Percentiles rank a stretch among this genome's conserved stretches.
Conservation (phyloP, 2,888 invertebrate species). For the Mallateleia sp. region DNA sequence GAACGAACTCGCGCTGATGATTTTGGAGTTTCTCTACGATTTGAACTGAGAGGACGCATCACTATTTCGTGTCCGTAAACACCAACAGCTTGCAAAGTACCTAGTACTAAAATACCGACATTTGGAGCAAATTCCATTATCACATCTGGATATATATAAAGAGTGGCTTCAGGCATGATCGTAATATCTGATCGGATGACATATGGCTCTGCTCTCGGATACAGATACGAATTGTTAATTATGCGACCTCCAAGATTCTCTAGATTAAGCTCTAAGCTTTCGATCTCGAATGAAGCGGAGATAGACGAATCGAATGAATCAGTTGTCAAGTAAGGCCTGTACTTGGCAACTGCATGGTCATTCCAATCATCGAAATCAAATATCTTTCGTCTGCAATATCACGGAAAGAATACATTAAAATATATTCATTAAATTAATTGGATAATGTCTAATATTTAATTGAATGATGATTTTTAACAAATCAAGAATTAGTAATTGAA, state of each 20-base stretch:
- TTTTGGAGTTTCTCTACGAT: constrained; percentile 85
- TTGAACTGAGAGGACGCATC: constrained; percentile 92
- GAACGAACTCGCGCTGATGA: constrained; percentile 69
- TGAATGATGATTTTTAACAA: not conserved
- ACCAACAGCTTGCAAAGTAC: constrained; percentile 96
- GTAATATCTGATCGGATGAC: constrained; percentile 97
- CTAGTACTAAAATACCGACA: constrained; percentile 98
- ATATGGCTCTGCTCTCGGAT: constrained; percentile 93
- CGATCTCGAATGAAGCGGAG: constrained; percentile 92
- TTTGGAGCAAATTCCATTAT: constrained; percentile 98
- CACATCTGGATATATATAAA: constrained; percentile 97
- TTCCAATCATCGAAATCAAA: constrained; percentile 99
- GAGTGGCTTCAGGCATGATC: constrained; percentile 97
- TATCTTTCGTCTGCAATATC: constrained; percentile 91
- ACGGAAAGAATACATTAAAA: not conserved
- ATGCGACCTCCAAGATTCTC: constrained; percentile 95
- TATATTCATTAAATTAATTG: not conserved
- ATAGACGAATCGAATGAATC: constrained; percentile 94
- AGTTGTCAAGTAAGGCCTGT: constrained; percentile 96
- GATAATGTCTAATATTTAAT: not conserved
- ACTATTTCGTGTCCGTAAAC: constrained; percentile 93
- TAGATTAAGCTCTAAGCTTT: constrained; percentile 90
- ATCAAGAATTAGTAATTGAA: no score
- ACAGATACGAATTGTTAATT: constrained; percentile 92
- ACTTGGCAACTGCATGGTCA: constrained; percentile 98